Evolutionary conservation across 2,888 invertebrate genomes (phyloP).

Genomic region (Ommatoiulus sabulosus): DNA sequence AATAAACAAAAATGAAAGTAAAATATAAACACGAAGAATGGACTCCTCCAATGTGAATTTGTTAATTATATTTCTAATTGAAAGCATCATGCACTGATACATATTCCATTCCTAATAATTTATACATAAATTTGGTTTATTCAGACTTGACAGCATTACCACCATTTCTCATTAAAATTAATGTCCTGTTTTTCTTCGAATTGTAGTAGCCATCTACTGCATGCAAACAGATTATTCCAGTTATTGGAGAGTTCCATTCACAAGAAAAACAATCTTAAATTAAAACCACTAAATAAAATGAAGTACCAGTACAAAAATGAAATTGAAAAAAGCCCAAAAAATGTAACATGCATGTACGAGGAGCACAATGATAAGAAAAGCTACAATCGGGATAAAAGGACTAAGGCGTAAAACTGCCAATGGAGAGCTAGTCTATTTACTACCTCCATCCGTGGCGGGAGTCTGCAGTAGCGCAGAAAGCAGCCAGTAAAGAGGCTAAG

Average conservation of each 20-base stretch:
- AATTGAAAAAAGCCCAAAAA: not conserved
- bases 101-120: not conserved
- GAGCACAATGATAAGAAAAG: not conserved
- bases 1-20: not conserved
- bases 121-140: too few relatives aligned
- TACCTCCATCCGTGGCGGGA: conserved; percentile 59
- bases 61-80: not conserved
- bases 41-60: not conserved
- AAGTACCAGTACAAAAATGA: not conserved
- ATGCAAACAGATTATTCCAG: not conserved
- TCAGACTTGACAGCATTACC: too few relatives aligned
- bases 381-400: not conserved
- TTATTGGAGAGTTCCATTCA: conserved; percentile 11
- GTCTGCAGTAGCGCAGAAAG: conserved; percentile 52
- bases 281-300: conserved; percentile 46
- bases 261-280: conserved; percentile 38
- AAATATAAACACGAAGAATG: not conserved
- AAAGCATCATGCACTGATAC: too few relatives aligned
- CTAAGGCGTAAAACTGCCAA: not conserved
- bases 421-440: conserved; percentile 11
- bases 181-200: too few relatives aligned
- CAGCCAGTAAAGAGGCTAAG: conserved; percentile 56
- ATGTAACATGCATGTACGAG: not conserved
- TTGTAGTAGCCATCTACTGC: too few relatives aligned
- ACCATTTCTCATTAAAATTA: too few relatives aligned